Evolutionary conservation across 2,888 invertebrate genomes (phyloP), one percentile per base, ranked within the genome.

Genomic region (Drosophila prostipennis): DNA sequence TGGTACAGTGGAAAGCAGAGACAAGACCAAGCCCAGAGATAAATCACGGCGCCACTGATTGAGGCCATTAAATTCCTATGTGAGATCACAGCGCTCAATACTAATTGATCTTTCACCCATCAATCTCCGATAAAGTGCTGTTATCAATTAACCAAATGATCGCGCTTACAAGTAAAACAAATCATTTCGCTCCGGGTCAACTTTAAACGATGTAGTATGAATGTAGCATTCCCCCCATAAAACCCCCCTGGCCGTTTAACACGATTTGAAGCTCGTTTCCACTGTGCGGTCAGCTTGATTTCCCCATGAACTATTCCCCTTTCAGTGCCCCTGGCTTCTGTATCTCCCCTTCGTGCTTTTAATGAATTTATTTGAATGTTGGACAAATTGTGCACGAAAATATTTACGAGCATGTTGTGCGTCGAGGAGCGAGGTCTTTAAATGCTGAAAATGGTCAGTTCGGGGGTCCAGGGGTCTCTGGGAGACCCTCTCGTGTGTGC

Each of bases 291-390:
- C 74, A 74, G 70, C 60, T 71, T 67, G 53, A 65, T 65, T 78
- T 55, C 57, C 42, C 68, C 76, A 61, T 48, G 61, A 60, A 61
- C 61, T 40, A 56, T 77, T 23, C 46, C 42, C 61, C 16, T 29
- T 26, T 45, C 55, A 39, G 43, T 40, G 48, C 43, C 42, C 55
- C 49, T 36, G 57, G 56, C 58, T 67, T 56, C 69, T 71, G 57
- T 46, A 45, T 69, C 68, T 59, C 40, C 40, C 46, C 61, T 48
- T 48, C 63, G 40, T 48, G 80, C 86, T 55, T 69, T 87, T 84
- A 88, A 88, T 85, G 87, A 88, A 88, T 85, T 85, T 85, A 85
- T 85, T 87, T 88, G 85, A 84, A 85, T 85, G 87, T 84, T 89
- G 87, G 84, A 85, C 84, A 85, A 85, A 88, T 85, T 85, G 84